These are phyloP conservation scores for Scaptomyza hsui DNA, from an alignment of 1,140 invertebrate genomes.

Conservation along the genomic window DNA sequence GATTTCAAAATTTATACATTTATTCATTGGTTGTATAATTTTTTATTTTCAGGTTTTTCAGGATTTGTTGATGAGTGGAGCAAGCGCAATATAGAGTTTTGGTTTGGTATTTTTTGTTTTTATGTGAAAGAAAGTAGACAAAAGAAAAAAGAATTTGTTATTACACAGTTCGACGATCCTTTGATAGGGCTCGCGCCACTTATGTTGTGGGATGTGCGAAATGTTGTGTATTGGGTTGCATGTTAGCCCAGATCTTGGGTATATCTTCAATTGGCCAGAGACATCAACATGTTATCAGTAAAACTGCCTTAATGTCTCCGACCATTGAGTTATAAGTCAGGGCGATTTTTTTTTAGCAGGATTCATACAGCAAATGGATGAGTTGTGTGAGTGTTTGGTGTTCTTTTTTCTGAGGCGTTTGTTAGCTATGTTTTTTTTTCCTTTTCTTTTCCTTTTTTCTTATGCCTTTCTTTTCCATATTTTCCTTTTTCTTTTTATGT, in stretches of 20 bases:
- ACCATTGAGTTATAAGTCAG: slow-evolving; percentile 31
- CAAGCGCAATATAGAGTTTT: slow-evolving; percentile 78
- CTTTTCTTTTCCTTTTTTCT: slow-evolving; percentile 48
- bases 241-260: slow-evolving; percentile 14
- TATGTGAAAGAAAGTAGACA: slow-evolving; percentile 77
- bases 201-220: slow-evolving; percentile 61
- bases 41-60: slow-evolving; percentile 39
- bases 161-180: slow-evolving; percentile 77
- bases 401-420: slow-evolving; percentile 41
- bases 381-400: slow-evolving; percentile 44
- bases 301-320: slow-evolving; percentile 48
- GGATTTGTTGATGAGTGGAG: slow-evolving; percentile 74
- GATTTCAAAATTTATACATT: slow-evolving; percentile 52
- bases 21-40: slow-evolving; percentile 41
- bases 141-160: slow-evolving; percentile 80
- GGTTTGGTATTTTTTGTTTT: slow-evolving; percentile 63
- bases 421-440: slow-evolving; percentile 51
- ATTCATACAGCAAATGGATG: slow-evolving; percentile 46
- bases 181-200: slow-evolving; percentile 38
- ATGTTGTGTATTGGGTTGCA: slow-evolving; percentile 38
- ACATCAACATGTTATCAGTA: slow-evolving; percentile 32
- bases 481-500: slow-evolving; percentile 38
- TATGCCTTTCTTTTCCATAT: slow-evolving; percentile 48
- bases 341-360: slow-evolving; percentile 30
- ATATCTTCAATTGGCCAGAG: slow-evolving; percentile 38